Conservation (phyloP, 2,888 invertebrate species). For the Drosophila mulleri region DNA sequence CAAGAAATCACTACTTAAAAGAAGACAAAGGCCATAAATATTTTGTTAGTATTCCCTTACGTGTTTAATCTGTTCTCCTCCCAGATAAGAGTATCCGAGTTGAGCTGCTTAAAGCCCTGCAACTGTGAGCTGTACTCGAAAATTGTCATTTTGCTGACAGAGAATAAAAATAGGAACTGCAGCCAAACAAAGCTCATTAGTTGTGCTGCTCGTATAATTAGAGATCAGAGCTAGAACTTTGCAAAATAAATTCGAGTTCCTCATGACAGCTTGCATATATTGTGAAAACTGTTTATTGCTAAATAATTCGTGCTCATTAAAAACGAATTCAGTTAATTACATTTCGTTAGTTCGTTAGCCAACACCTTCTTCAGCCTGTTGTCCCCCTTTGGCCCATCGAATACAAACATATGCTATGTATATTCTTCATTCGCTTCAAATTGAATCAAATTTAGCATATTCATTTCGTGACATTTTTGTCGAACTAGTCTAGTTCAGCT, state of each 20-base stretch:
- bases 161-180: too few species aligned
- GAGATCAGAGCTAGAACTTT: constrained; percentile 3
- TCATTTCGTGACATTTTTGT: constrained; percentile 14
- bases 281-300: neutral
- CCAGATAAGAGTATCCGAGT: too few species aligned
- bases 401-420: too few species aligned
- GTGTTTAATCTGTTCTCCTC: too few species aligned
- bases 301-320: neutral
- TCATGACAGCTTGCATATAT: neutral
- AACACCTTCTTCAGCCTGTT: neutral
- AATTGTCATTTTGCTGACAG: neutral
- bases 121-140: too few species aligned
- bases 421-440: too few species aligned
- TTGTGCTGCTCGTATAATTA: constrained; percentile 8
- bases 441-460: constrained; percentile 5
- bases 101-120: too few species aligned
- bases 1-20: too few species aligned
- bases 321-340: neutral
- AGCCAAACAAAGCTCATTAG: neutral
- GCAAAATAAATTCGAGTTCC: neutral
- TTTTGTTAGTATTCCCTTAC: too few species aligned
- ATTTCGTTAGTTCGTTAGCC: neutral
- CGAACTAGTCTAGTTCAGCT: neutral
- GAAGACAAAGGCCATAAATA: too few species aligned
- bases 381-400: too few species aligned